Conservation (phyloP, 2,888 invertebrate genomes). For the Drosophila subquinaria region DNA sequence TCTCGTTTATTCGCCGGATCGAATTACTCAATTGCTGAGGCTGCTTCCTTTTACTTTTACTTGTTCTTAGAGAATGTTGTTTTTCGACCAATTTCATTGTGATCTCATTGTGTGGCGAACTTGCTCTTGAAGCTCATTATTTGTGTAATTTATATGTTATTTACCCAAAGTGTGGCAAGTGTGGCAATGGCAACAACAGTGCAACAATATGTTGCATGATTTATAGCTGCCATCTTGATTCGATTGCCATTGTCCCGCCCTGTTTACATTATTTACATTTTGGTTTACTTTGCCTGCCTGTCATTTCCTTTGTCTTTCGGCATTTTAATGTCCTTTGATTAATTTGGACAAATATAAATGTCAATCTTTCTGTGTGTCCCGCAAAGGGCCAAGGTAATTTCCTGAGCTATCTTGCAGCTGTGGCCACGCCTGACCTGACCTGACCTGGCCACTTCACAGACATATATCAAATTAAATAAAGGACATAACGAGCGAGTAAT, state of each 20-base stretch:
- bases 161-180: conserved; percentile 61
- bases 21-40: conserved; percentile 53
- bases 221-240: conserved; percentile 65
- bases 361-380: conserved; percentile 34
- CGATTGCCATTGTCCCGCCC: conserved; percentile 47
- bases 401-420: conserved; percentile 45
- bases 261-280: conserved; percentile 51
- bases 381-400: conserved; percentile 43
- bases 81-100: conserved; percentile 40
- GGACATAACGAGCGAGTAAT: conserved; percentile 44
- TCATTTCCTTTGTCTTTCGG: conserved; percentile 43
- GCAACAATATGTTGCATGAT: conserved; percentile 78
- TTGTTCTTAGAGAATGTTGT: conserved; percentile 26
- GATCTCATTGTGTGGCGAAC: conserved; percentile 7
- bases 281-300: conserved; percentile 33
- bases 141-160: conserved; percentile 75
- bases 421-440: conserved; percentile 1
- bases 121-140: conserved; percentile 72
- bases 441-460: background rate
- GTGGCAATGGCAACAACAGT: conserved; percentile 26
- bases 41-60: background rate
- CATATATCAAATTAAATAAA: conserved; percentile 42
- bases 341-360: conserved; percentile 75
- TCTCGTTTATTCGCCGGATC: conserved; percentile 31
- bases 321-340: conserved; percentile 69